Conservation (phyloP, 2,888 invertebrate species). For the Odontocolon sp. region DNA sequence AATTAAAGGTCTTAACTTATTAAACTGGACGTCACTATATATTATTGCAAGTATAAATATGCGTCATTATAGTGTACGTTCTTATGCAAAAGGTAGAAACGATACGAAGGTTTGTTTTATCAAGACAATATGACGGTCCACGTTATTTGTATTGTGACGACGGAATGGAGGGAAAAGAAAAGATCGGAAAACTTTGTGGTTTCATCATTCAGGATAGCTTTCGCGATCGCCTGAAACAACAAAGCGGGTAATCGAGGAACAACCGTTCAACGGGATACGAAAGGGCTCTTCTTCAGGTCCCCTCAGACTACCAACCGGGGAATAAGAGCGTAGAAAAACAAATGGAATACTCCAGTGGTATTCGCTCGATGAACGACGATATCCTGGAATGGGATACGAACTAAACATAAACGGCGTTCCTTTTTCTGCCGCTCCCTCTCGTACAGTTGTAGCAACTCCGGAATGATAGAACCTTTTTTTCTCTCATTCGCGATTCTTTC, state of each 20-base stretch:
- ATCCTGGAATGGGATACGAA: slow-evolving; percentile 19
- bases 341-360: slow-evolving; percentile 64
- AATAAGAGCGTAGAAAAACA: slow-evolving; percentile 63
- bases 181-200: not conserved
- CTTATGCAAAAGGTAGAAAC: too few species aligned
- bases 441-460: slow-evolving; percentile 5
- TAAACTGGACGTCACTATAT: too few species aligned
- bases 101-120: too few species aligned
- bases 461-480: slow-evolving; percentile 36
- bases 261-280: slow-evolving; percentile 48
- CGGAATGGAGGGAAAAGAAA: not conserved
- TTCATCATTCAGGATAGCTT: slow-evolving; percentile 12
- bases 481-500: slow-evolving; percentile 8
- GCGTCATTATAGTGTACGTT: too few species aligned
- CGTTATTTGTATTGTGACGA: too few species aligned
- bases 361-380: slow-evolving; percentile 46
- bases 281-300: not conserved
- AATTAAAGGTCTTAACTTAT: too few species aligned
- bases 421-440: not conserved
- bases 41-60: not conserved
- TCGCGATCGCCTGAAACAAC: slow-evolving; percentile 66
- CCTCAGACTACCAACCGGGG: slow-evolving; percentile 3
- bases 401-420: slow-evolving; percentile 16
- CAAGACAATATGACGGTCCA: too few species aligned
- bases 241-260: slow-evolving; percentile 68